Evolutionary conservation across 1,140 invertebrate genomes (phyloP).

Genomic region (Pseudomyrmex flavicornis): DNA sequence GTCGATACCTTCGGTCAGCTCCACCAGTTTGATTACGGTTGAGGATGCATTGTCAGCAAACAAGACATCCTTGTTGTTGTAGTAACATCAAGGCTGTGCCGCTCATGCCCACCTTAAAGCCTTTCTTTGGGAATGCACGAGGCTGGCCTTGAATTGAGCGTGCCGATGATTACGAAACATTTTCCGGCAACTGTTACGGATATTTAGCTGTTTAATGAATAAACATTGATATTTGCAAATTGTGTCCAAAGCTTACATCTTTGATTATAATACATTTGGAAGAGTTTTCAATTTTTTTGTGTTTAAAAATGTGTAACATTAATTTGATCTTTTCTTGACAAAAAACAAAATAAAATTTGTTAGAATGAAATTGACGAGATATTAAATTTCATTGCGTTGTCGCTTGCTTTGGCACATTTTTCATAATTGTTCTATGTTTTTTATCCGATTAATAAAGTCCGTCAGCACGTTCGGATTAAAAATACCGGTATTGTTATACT

Average conservation of each 20-base stretch:
- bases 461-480: background rate
- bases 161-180: constrained; percentile 30
- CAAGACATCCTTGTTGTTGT: constrained; percentile 79
- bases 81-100: constrained; percentile 73
- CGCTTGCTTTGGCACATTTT: background rate
- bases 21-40: constrained; percentile 68
- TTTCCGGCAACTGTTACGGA: constrained; percentile 19
- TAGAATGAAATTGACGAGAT: no score
- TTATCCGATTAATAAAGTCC: background rate
- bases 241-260: background rate
- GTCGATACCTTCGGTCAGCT: constrained; percentile 41
- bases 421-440: background rate
- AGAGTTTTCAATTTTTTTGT: no score
- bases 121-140: background rate
- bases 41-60: constrained; percentile 79
- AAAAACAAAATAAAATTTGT: no score
- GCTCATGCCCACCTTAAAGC: constrained; percentile 44
- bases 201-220: background rate
- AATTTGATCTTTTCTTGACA: no score
- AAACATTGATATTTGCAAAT: background rate
- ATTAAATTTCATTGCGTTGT: no score
- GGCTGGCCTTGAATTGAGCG: constrained; percentile 9
- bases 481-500: background rate
- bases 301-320: no score
- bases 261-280: background rate